phyloP scores from a whole-genome alignment of 1,140 invertebrate genomes.

The Thrips palmi region DNA sequence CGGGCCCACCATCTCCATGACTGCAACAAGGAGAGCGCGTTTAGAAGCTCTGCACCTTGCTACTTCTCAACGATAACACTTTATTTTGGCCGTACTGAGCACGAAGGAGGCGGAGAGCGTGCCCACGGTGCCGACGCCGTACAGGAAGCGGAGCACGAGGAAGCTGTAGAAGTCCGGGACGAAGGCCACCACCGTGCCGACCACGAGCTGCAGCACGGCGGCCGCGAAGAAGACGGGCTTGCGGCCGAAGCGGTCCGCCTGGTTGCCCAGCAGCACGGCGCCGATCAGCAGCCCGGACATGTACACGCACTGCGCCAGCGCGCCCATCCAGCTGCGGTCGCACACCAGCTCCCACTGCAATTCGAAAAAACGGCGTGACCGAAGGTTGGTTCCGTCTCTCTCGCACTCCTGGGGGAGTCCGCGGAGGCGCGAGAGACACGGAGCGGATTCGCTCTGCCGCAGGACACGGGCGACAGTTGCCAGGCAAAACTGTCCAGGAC shows the following conservation, averaged over 20 bases:
- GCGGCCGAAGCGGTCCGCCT: slow-evolving; percentile 64
- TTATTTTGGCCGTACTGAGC: no score
- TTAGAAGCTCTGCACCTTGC: no score
- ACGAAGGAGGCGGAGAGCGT: slow-evolving; percentile 71
- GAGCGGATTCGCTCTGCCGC: no score
- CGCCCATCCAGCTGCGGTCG: slow-evolving; percentile 56
- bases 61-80: no score
- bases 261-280: slow-evolving; percentile 59
- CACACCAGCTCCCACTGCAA: slow-evolving; percentile 81
- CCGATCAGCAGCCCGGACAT: slow-evolving; percentile 84
- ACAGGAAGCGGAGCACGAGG: slow-evolving; percentile 44
- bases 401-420: no score
- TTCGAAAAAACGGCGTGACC: no score
- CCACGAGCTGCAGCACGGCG: slow-evolving; percentile 43
- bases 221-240: slow-evolving; percentile 64
- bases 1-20: slow-evolving; percentile 73
- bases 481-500: no score
- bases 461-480: no score
- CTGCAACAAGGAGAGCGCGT: no score
- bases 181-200: slow-evolving; percentile 53
- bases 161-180: slow-evolving; percentile 55
- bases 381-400: no score
- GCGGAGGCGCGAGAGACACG: no score
- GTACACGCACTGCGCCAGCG: slow-evolving; percentile 58
- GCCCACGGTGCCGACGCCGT: slow-evolving; percentile 65